Evolutionary conservation across 2,888 invertebrate species (phyloP).

Genomic region (Trichacis sp.): DNA sequence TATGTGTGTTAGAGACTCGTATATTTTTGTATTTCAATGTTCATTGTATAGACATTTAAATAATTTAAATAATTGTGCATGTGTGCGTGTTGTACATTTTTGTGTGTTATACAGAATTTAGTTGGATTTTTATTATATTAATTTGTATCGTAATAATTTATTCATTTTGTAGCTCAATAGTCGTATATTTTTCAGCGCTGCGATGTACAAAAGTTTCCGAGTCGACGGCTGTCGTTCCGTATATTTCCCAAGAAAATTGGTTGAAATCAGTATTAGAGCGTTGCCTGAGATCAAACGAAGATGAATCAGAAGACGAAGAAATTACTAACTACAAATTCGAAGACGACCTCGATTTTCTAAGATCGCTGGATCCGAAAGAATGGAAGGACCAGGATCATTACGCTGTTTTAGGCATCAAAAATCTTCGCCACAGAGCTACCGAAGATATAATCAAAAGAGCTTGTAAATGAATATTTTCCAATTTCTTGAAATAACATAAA

Average conservation of each 20-base stretch:
- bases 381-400: slow-evolving; percentile 99
- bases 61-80: too few species aligned
- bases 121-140: too few species aligned
- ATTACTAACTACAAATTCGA: slow-evolving; percentile 72
- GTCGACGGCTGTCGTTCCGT: slow-evolving; percentile 53
- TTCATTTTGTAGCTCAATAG: too few species aligned
- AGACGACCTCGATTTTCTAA: slow-evolving; percentile 85
- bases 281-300: slow-evolving; percentile 20
- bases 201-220: not conserved
- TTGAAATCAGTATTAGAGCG: slow-evolving; percentile 59
- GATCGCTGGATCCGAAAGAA: slow-evolving; percentile 92
- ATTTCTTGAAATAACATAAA: too few species aligned
- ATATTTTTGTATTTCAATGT: too few species aligned
- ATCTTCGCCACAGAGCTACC: slow-evolving; percentile 85
- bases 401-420: slow-evolving; percentile 90
- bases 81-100: too few species aligned
- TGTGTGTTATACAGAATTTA: too few species aligned
- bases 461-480: too few species aligned
- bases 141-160: too few species aligned
- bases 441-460: slow-evolving; percentile 95
- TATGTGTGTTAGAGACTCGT: too few species aligned
- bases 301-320: slow-evolving; percentile 60
- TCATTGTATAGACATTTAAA: too few species aligned
- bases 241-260: slow-evolving; percentile 63
- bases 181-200: slow-evolving; percentile 7